phyloP scores from a whole-genome alignment of 2,113 vertebrate genomes.

The Propithecus coquereli region DNA sequence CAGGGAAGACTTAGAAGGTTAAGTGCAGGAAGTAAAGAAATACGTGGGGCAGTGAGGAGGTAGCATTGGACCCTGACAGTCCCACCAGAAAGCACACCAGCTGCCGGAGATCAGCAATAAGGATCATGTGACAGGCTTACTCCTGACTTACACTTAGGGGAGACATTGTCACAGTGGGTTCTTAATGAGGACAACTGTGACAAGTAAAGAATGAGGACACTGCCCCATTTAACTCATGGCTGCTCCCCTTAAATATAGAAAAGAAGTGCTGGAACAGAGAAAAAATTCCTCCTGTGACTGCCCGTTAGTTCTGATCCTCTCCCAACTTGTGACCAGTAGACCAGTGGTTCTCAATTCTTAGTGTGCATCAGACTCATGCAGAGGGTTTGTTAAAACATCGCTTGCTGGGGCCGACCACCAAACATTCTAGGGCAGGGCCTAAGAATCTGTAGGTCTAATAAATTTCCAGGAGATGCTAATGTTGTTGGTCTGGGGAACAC shows the following conservation, averaged over 20 bases:
- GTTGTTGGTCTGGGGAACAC: neutral
- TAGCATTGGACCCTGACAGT: neutral
- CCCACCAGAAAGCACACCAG: neutral
- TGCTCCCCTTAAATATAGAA: constrained; percentile 2
- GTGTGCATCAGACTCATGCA: neutral
- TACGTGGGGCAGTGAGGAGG: neutral
- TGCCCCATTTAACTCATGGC: constrained; percentile 61
- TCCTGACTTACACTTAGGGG: constrained; percentile 19
- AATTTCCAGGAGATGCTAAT: neutral
- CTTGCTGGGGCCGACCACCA: neutral
- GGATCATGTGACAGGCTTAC: neutral
- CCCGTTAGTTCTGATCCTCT: neutral
- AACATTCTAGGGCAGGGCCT: neutral
- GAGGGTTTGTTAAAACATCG: neutral
- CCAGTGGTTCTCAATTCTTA: neutral
- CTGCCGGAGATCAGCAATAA: neutral
- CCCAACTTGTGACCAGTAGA: neutral
- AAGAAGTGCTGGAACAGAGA: constrained; percentile 1
- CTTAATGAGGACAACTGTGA: constrained; percentile 62
- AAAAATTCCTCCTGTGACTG: neutral
- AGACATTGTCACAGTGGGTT: constrained; percentile 64
- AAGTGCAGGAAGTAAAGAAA: neutral
- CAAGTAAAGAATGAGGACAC: constrained; percentile 58
- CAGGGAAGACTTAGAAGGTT: neutral
- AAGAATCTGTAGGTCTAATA: neutral